Evolutionary conservation across 2,797 vertebrate genomes (phyloP), one percentile per base, ranked within the genome.

Genomic region (Pitangus sulphuratus): DNA sequence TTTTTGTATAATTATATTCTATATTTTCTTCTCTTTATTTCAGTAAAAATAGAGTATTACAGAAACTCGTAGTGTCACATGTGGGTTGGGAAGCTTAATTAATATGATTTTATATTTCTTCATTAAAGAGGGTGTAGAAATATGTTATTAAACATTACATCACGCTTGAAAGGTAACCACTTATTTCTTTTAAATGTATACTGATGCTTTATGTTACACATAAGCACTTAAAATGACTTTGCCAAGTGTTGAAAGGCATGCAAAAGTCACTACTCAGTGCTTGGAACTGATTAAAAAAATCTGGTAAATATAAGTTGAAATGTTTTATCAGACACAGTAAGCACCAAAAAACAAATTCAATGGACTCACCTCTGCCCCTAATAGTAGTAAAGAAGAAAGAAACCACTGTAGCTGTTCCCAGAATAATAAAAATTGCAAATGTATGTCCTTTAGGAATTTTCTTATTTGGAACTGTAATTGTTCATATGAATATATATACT

Each of bases 181-280:
- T 84, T 81, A 56, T 82, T 89, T 89, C 44, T 76, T 57, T 54
- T 70, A 90, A 94, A 84, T 22, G 13, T 91, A 85, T 48, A 58
- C 50, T 77, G 33, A 33, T 69, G 20, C 33, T 93, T 44, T 69
- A 62, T 37, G 44, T 61, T 68, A 84, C 24, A 39, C 56, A 75
- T 13, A 69, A 94, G 18, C 75, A 91, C 70, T 91, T 94, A 84
- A 92, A 91, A 91, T 54, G 33, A 62, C 40, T 96, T 92, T 90
- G 58, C 18, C 48, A 83, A 81, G 16, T 68, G 75, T 64, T 92
- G 79, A 95, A 88, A 95, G n/a, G 26, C 40, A 84, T 69, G 72
- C 37, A 95, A 68, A 83, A 42, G 4, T 92, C 84, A 87, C 89
- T 74, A 35, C 74, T 90, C 83, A 84, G 13, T 56, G 66, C 30